Evolutionary conservation across 2,888 invertebrate genomes (phyloP).

Genomic region (Lottia scabra): DNA sequence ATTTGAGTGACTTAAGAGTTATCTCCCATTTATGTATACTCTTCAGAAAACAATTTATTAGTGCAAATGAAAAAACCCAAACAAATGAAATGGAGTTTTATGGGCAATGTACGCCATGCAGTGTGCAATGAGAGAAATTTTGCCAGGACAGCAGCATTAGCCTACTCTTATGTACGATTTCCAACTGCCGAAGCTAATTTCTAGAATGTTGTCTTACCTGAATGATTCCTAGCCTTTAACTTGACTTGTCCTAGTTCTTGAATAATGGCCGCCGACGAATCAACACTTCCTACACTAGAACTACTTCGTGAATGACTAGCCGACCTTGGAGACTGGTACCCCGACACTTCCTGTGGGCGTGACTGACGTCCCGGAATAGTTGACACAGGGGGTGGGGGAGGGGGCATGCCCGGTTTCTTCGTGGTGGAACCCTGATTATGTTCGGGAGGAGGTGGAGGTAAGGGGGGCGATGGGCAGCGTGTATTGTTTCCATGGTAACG

Average conservation of each 20-base stretch:
- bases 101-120: too few relatives aligned
- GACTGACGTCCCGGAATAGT: not conserved
- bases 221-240: not conserved
- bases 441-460: not conserved
- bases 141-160: too few relatives aligned
- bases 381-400: not conserved
- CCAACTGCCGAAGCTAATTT: too few relatives aligned
- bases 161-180: too few relatives aligned
- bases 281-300: not conserved
- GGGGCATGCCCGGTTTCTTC: not conserved
- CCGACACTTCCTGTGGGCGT: not conserved
- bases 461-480: not conserved
- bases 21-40: too few relatives aligned
- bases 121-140: too few relatives aligned
- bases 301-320: not conserved
- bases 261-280: not conserved
- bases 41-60: too few relatives aligned
- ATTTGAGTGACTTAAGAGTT: too few relatives aligned
- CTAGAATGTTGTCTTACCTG: not conserved
- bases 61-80: too few relatives aligned
- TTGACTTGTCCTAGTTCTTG: not conserved
- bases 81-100: too few relatives aligned
- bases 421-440: not conserved
- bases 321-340: not conserved
- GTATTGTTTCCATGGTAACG: not conserved